Percentiles rank a stretch among this genome's conserved stretches.
Evolutionary conservation across 2,113 vertebrate species (phyloP).

Genomic region (Antechinus stuartii): DNA sequence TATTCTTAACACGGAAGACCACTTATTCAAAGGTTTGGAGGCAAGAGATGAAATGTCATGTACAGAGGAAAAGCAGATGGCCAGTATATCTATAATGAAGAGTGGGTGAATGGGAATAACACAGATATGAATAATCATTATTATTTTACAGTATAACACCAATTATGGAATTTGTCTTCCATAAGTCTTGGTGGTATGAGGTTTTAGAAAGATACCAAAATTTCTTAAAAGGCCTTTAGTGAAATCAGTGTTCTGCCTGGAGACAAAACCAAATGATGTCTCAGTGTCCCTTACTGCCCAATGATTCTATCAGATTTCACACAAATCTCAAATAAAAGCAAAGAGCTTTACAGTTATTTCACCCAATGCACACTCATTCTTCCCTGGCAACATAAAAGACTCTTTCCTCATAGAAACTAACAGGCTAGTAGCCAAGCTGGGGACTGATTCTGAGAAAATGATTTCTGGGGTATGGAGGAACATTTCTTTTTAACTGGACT

Average conservation of each 20-base stretch:
- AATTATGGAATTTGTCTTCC: neutral
- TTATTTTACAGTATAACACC: neutral
- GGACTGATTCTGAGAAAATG: constrained; percentile 16
- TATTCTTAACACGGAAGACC: neutral
- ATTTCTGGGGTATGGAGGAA: constrained; percentile 6
- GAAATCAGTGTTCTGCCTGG: neutral
- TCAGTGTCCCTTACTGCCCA: neutral
- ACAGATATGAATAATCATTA: neutral
- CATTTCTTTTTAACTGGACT: constrained; percentile 47
- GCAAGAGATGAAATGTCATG: neutral
- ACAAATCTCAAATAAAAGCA: constrained; percentile 26
- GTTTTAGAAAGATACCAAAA: constrained; percentile 4
- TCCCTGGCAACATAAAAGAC: constrained; percentile 2
- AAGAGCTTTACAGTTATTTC: constrained; percentile 18
- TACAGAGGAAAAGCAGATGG: neutral
- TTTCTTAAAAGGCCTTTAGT: neutral
- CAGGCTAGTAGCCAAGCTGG: neutral
- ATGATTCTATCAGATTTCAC: neutral
- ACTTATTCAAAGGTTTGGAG: neutral
- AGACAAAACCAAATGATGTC: neutral
- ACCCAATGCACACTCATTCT: constrained; percentile 1
- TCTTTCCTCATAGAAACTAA: constrained; percentile 2
- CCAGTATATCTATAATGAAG: neutral
- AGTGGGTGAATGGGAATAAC: neutral
- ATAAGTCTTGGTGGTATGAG: neutral